These are phyloP conservation scores for Anarsia innoxiella DNA, from an alignment of 2,888 invertebrate genomes.

Conservation along the genomic window DNA sequence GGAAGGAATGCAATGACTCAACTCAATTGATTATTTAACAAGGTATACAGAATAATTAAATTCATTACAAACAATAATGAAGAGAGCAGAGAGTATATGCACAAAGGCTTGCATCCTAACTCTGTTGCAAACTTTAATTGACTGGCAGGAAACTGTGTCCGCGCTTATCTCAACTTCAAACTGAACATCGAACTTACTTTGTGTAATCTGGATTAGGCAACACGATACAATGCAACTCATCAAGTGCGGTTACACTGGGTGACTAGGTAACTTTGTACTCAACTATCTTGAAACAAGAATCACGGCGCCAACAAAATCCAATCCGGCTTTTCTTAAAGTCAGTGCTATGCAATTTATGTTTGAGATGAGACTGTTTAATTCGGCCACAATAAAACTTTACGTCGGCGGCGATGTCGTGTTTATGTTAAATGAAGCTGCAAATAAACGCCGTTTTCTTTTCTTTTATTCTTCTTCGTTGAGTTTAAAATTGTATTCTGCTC, in stretches of 20 bases:
- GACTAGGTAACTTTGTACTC: background rate
- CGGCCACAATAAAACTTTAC: conserved; percentile 8
- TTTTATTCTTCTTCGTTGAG: conserved; percentile 3
- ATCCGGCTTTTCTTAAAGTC: background rate
- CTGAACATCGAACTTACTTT: background rate
- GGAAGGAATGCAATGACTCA: too few relatives aligned
- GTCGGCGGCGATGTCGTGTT: conserved; percentile 1
- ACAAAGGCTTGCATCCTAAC: conserved; percentile 5
- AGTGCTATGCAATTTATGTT: background rate
- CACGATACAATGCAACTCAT: conserved; percentile 9
- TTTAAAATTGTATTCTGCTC: conserved; percentile 9
- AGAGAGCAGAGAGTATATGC: too few relatives aligned
- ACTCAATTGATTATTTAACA: too few relatives aligned
- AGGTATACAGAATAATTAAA: too few relatives aligned
- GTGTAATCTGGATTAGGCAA: conserved; percentile 4
- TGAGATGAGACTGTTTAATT: conserved; percentile 4
- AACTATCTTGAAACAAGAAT: background rate
- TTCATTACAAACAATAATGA: too few relatives aligned
- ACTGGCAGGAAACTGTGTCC: conserved; percentile 9
- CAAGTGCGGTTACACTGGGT: background rate
- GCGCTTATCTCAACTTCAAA: conserved; percentile 5
- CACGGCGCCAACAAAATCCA: background rate
- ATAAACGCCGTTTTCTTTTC: conserved; percentile 2
- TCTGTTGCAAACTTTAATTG: conserved; percentile 12
- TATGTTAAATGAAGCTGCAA: conserved; percentile 8